Base-by-base conservation (phyloP, 2,113 vertebrate genomes). In the Albula goreensis region DNA sequence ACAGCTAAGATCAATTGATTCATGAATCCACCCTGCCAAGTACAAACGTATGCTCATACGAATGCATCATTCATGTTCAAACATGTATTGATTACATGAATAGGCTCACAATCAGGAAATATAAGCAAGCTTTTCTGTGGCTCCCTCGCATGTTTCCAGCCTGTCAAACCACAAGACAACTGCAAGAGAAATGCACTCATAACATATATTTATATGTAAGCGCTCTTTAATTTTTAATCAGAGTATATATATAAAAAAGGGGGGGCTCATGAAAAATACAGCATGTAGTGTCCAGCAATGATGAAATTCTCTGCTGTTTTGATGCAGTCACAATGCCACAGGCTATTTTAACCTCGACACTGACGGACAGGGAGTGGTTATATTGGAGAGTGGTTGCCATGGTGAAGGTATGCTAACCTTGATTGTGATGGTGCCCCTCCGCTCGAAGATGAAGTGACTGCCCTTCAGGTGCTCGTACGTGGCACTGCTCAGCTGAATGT, bases 371-470 rank as follows among this genome's bases (percentile, higher is more conserved):
- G n/a, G 66, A 25, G n/a, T 74, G 12, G 53, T 12, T 66, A 57
- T 52, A 53, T 6, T 7, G 51, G 17, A 50, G 13, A 70, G 48
- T 50, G 48, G 81, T 81, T 88, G 84, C 85, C 70, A 85, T 11
- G 25, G 57, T 5, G 53, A 88, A 57, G 11, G 31, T 15, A 53
- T 2, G 51, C 88, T 91, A 51, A 95, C 95, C 94, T 96, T 96
- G 74, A 96, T 95, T 81, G 93, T 96, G 87, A 96, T 94, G 82
- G 86, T 94, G 80, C 94, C 94, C 70, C 89, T 92, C 86, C 94
- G 91, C 82, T 96, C 93, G 50, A 95, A 96, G 83, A 95, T 96
- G 86, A 96, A 95, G 90, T 95, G 93, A 50, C 94, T 94, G 89
- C 94, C 95, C 85, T 94, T 94, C 84, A 96, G 92, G 89, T 93